Evolutionary conservation across 1,140 invertebrate genomes (phyloP), one percentile per base, ranked within the genome.

Genomic region (Oreohelix idahoensis): DNA sequence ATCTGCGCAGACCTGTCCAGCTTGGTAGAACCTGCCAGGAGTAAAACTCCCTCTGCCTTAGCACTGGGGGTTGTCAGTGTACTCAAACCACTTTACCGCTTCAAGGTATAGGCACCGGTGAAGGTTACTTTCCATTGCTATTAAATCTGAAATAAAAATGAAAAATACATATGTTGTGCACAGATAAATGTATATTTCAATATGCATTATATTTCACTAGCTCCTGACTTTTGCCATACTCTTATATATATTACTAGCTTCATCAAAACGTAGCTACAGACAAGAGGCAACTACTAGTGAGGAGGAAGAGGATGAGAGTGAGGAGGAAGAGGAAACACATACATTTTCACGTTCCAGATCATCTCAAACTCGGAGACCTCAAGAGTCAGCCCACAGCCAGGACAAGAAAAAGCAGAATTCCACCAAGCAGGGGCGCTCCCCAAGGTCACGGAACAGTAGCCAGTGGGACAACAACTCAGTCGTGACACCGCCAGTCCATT

Each of bases 241-340:
- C 1, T 26, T 26, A 63, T 26, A 63, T 66, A 2, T 58, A 23
- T 58, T 58, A 58, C 23, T 73, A 86, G 84, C 82, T 53, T 35
- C 84, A 49, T 35, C 84, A 49, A 80, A 73, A 63, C 49, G 69
- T n/a, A 86, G 73, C 58, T 78, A 85, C 66, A 73, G 75, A 39
- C 78, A 81, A 36, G 49, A 26, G 35, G 15, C 42, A 45, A 45
- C 75, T 42, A 26, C 23, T 0, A 29, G 20, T n/a, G 58, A 83
- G 26, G 58, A 75, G 66, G n/a, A 10, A 4, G 63, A 15, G 10
- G 49, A 83, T 42, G 88, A 89, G 42, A 84, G 76, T 0, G 84
- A 84, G 26, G 85, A 88, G 2, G 80, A 83, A 0, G 83, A 86
- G 17, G 82, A 79, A 15, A 87, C 86, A 15, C 75, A 86, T 45